phyloP scores from a whole-genome alignment of 2,797 vertebrate species.

The Hapalemur alaotrensis region DNA sequence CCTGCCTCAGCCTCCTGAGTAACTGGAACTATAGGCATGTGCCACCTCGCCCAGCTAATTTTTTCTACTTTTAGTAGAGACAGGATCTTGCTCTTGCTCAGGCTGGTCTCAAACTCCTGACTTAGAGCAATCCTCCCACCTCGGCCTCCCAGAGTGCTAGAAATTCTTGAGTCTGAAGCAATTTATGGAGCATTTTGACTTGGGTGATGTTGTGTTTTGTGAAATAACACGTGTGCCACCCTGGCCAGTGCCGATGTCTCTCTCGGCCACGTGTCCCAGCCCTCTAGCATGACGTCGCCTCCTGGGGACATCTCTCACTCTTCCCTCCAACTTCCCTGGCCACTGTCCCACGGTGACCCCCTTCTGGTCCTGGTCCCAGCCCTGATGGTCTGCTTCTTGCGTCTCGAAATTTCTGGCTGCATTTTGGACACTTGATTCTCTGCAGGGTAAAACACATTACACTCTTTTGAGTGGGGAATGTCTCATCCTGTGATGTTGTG shows the following conservation, averaged over 20 bases:
- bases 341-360: neutral
- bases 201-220: neutral
- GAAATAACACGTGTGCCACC: accelerated
- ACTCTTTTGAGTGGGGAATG: neutral
- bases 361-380: neutral
- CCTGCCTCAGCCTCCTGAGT: no score
- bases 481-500: neutral
- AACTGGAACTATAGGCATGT: no score
- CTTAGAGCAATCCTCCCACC: no score
- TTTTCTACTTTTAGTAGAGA: no score
- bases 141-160: no score
- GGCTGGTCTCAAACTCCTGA: no score
- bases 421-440: neutral
- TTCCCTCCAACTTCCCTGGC: neutral
- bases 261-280: accelerated
- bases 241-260: accelerated
- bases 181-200: neutral
- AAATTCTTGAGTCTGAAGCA: neutral
- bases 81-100: no score
- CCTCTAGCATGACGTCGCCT: accelerated
- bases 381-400: neutral
- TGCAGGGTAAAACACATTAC: neutral
- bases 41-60: no score
- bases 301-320: no score
- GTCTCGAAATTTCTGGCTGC: neutral